Base-by-base conservation (phyloP, 2,113 vertebrate genomes). In the Corythornis madagascariensis region DNA sequence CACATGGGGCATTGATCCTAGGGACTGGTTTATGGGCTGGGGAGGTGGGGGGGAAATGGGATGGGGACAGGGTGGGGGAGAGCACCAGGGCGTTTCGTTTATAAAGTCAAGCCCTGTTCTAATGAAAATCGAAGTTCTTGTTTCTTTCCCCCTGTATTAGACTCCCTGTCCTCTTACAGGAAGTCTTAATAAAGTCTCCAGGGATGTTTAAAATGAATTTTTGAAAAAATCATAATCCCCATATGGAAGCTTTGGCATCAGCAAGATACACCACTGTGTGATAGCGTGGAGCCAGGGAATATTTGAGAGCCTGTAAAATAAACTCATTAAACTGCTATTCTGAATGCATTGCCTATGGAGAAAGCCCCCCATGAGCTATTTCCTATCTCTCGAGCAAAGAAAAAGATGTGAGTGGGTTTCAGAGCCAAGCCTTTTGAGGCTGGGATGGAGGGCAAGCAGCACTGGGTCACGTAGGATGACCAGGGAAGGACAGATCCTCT, bases 1-100 rank as follows among this genome's bases (percentile, higher is more conserved):
- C 94, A 95, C 94, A 94, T 26, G 67, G 89, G 83, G 89, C 94
- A 85, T 95, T 95, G 86, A 94, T 92, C 75, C 71, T 16, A 42
- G 47, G 75, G 66, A 73, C 79, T 74, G 75, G 47, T 95, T 94
- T 95, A 95, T 88, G 89, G 83, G 92, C 42, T 74, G 56, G 38
- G 64, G 43, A 67, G 60, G 55, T 75, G 64, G 76, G 80, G 59
- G 76, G 90, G 55, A 40, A 90, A 81, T 0, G 80, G 83, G 56
- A 40, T 45, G 88, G 75, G 87, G 85, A 89, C 65, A 33, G 85
- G 81, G 55, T 81, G 15, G 80, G 19, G 66, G 79, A 74, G 73
- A 42, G 28, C 45, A 21, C 19, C 88, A 92, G 43, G 16, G 31
- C 6, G 2, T 69, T 84, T 67, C 73, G 56, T 86, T 82, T 76